These are phyloP conservation scores for Limnodromus scolopaceus DNA, from an alignment of 2,797 vertebrate genomes.

Conservation along the genomic window DNA sequence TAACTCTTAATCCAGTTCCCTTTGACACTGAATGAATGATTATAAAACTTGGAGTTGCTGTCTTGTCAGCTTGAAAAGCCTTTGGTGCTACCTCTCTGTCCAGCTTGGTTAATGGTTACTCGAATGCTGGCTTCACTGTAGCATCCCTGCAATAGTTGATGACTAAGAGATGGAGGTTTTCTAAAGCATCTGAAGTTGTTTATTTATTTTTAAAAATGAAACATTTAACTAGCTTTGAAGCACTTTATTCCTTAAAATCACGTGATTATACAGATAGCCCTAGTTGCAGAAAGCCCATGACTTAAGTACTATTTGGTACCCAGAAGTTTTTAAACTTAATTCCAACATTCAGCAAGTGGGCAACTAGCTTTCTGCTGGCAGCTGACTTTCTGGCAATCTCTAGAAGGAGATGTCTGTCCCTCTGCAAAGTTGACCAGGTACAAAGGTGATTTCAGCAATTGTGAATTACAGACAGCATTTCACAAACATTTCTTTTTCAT, in stretches of 20 bases:
- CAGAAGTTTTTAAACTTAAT: neutral
- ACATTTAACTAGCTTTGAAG: neutral
- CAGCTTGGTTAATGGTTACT: neutral
- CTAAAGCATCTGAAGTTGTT: neutral
- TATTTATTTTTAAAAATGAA: neutral
- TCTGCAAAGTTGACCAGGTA: neutral
- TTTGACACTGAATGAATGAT: neutral
- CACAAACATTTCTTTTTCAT: neutral
- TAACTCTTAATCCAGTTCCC: neutral
- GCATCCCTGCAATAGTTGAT: neutral
- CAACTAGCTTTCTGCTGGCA: neutral
- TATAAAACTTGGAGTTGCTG: neutral
- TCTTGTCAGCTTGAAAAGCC: neutral
- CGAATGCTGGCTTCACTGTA: neutral
- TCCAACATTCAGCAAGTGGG: neutral
- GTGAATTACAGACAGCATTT: neutral
- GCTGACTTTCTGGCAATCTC: neutral
- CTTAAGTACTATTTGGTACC: neutral
- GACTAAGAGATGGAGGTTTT: neutral
- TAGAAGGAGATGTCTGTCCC: neutral
- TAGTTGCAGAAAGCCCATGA: neutral
- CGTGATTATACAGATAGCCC: neutral
- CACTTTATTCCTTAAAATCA: neutral
- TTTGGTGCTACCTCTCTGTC: neutral
- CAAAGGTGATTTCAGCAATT: neutral